Conservation (phyloP, 2,888 invertebrate species). For the Pammene aurita region DNA sequence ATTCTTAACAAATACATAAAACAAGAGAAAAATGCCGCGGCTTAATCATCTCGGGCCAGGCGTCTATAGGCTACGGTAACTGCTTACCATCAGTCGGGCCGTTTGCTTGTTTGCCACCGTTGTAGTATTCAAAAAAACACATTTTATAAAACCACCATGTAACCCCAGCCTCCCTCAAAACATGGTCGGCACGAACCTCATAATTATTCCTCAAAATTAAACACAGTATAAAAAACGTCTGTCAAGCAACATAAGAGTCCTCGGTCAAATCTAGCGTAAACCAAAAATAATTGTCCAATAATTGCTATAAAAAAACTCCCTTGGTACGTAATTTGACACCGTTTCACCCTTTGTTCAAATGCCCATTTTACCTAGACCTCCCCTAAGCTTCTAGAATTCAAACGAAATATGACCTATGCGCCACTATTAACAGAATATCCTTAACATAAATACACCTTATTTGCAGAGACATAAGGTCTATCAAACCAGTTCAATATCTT, state of each 20-base stretch:
- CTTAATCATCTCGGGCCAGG: too few relatives aligned
- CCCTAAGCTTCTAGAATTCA: not conserved
- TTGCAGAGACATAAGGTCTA: too few relatives aligned
- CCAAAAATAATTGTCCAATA: conserved; percentile 41
- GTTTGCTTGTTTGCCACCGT: too few relatives aligned
- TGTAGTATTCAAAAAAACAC: too few relatives aligned
- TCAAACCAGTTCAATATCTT: too few relatives aligned
- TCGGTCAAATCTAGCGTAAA: conserved; percentile 39
- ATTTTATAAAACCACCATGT: too few relatives aligned
- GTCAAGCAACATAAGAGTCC: conserved; percentile 22
- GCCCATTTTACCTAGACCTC: not conserved
- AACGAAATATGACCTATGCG: not conserved
- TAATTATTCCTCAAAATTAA: conserved; percentile 21
- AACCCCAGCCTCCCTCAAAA: not conserved
- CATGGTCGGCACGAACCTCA: not conserved
- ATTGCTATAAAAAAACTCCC: conserved; percentile 35
- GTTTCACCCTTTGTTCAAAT: conserved; percentile 31
- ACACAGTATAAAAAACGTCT: conserved; percentile 23
- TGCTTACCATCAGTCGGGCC: too few relatives aligned
- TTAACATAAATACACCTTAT: too few relatives aligned
- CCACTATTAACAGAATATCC: not conserved
- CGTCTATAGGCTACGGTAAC: too few relatives aligned
- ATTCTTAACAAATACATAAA: too few relatives aligned
- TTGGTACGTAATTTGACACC: conserved; percentile 36
- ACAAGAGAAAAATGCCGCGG: too few relatives aligned